phyloP scores from a whole-genome alignment of 1,140 invertebrate genomes.

The Dendroctonus ponderosae region DNA sequence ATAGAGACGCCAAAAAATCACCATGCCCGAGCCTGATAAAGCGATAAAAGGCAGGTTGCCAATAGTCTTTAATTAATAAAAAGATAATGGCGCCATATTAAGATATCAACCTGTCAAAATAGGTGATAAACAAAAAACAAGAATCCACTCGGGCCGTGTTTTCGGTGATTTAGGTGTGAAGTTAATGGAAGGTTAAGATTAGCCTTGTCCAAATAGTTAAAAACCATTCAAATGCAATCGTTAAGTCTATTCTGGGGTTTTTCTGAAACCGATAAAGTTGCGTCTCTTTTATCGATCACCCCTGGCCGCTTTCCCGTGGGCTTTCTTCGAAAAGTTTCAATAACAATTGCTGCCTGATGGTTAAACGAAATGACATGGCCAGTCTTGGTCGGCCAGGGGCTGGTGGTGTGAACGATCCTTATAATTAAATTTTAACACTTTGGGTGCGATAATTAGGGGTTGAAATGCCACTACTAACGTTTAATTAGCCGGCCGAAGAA shows the following conservation, averaged over 20 bases:
- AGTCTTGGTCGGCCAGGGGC: constrained; percentile 16
- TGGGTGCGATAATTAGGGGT: constrained; percentile 24
- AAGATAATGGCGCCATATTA: constrained; percentile 30
- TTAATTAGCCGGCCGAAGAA: constrained; percentile 19
- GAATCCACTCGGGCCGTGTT: not conserved
- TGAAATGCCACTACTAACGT: constrained; percentile 9
- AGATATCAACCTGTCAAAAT: constrained; percentile 31
- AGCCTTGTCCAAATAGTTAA: constrained; percentile 33
- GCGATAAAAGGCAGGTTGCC: constrained; percentile 24
- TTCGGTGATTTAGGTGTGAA: constrained; percentile 28
- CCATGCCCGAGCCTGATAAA: constrained; percentile 9
- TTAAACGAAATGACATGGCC: constrained; percentile 29
- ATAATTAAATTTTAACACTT: constrained; percentile 32
- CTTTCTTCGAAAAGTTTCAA: too few relatives aligned
- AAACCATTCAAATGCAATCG: constrained; percentile 29
- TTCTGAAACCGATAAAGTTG: too few relatives aligned
- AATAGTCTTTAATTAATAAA: constrained; percentile 34
- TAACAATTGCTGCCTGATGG: constrained; percentile 17
- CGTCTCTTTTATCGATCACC: too few relatives aligned
- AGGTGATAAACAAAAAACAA: constrained; percentile 3
- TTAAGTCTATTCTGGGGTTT: not conserved
- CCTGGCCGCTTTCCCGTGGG: too few relatives aligned
- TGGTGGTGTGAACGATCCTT: constrained; percentile 23
- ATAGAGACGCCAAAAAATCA: too few relatives aligned
- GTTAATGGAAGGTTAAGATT: constrained; percentile 36